These are phyloP conservation scores for Scyliorhinus canicula DNA, from an alignment of 2,797 vertebrate species.

Conservation along the genomic window DNA sequence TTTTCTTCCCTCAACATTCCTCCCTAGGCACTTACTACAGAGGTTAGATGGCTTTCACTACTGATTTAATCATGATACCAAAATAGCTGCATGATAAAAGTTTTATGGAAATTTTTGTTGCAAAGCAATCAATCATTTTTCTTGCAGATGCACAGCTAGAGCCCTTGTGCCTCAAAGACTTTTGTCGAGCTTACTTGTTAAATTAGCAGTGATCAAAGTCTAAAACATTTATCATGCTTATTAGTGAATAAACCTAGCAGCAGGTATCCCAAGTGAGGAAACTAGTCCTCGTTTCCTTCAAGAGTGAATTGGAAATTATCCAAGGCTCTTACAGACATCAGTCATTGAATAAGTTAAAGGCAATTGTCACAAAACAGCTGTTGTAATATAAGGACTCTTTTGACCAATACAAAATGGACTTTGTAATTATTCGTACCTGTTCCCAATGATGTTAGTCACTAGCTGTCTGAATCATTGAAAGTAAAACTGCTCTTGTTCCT, in stretches of 20 bases:
- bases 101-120: slow-evolving; percentile 68
- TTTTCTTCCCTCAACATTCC: slow-evolving; percentile 36
- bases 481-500: slow-evolving; percentile 3
- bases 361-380: slow-evolving; percentile 37
- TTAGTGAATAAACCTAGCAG: slow-evolving; percentile 79
- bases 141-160: slow-evolving; percentile 57
- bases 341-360: slow-evolving; percentile 47
- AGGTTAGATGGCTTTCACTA: slow-evolving; percentile 55
- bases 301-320: slow-evolving; percentile 72
- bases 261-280: slow-evolving; percentile 77
- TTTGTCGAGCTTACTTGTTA: slow-evolving; percentile 69
- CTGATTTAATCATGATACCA: slow-evolving; percentile 62
- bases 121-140: slow-evolving; percentile 69
- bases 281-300: slow-evolving; percentile 70
- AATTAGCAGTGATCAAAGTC: slow-evolving; percentile 79
- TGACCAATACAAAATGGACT: slow-evolving; percentile 25
- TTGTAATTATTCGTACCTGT: slow-evolving; percentile 34
- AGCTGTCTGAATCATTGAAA: neutral
- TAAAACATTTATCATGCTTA: slow-evolving; percentile 81
- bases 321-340: slow-evolving; percentile 68
- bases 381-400: slow-evolving; percentile 22
- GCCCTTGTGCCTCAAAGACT: slow-evolving; percentile 66
- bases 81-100: slow-evolving; percentile 58
- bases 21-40: slow-evolving; percentile 47
- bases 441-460: neutral